Conservation (phyloP, 30 jellyfish, hydroid and myxozoan genomes). For the Pelagia noctiluca region DNA sequence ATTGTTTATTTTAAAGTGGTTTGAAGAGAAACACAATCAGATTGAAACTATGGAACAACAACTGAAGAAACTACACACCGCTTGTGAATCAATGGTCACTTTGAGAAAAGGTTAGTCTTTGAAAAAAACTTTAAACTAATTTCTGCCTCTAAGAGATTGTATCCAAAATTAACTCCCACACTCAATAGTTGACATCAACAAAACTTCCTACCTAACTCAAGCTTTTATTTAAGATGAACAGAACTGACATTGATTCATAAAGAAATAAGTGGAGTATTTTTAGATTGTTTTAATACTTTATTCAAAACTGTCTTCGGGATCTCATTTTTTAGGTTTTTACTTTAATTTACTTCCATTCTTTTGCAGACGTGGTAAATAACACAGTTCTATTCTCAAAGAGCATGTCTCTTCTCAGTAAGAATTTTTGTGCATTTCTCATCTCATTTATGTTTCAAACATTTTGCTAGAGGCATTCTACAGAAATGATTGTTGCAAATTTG, state of each 20-base stretch:
- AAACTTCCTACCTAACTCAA: no score
- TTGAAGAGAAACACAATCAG: slow-evolving; percentile 93
- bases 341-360: no score
- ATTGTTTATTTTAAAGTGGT: slow-evolving; percentile 73
- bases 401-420: slow-evolving; percentile 88
- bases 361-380: slow-evolving; percentile 74
- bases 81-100: slow-evolving; percentile 75
- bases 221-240: no score
- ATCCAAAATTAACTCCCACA: no score
- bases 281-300: background rate
- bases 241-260: no score
- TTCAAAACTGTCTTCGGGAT: background rate
- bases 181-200: no score
- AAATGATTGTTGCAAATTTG: no score
- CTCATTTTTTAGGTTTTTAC: background rate
- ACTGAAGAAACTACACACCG: slow-evolving; percentile 77
- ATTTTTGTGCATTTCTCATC: background rate
- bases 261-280: no score
- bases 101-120: slow-evolving; percentile 71
- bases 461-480: no score
- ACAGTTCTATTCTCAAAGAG: slow-evolving; percentile 92
- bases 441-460: no score
- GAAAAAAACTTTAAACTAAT: no score
- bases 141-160: no score
- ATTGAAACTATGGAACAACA: slow-evolving; percentile 87